A percentile compares a stretch with the other conserved stretches of the same genome.
These are phyloP conservation scores for Mus musculus DNA, from an alignment of 2,113 vertebrate species.

Conservation along the genomic window DNA sequence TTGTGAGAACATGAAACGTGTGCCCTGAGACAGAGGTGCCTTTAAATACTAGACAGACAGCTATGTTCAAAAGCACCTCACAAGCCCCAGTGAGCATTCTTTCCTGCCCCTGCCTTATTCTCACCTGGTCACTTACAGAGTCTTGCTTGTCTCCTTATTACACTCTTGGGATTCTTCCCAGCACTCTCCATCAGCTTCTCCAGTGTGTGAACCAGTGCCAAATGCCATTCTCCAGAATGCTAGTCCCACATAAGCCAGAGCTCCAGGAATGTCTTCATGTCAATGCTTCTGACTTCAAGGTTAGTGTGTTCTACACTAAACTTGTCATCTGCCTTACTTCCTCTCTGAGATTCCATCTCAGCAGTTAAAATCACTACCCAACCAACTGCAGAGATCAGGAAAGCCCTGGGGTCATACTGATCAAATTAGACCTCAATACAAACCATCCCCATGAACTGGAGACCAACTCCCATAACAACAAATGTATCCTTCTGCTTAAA, in stretches of 20 bases:
- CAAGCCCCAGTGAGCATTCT: background rate
- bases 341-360: background rate
- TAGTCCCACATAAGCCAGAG: background rate
- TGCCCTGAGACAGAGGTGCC: background rate
- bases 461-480: background rate
- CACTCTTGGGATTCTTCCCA: background rate
- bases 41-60: background rate
- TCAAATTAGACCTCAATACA: too few relatives aligned
- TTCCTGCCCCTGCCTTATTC: background rate
- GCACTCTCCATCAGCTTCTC: background rate
- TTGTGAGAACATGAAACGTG: slow-evolving; percentile 5
- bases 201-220: background rate
- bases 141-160: background rate
- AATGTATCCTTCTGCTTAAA: background rate
- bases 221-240: background rate
- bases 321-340: too few relatives aligned
- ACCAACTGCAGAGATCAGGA: background rate
- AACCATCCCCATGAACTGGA: background rate
- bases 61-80: background rate
- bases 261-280: accelerated
- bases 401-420: background rate
- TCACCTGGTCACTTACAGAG: too few relatives aligned
- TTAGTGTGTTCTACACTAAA: accelerated
- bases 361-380: background rate
- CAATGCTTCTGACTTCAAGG: accelerated